Conservation (phyloP, 2,113 vertebrate species). For the Saccopteryx leptura region DNA sequence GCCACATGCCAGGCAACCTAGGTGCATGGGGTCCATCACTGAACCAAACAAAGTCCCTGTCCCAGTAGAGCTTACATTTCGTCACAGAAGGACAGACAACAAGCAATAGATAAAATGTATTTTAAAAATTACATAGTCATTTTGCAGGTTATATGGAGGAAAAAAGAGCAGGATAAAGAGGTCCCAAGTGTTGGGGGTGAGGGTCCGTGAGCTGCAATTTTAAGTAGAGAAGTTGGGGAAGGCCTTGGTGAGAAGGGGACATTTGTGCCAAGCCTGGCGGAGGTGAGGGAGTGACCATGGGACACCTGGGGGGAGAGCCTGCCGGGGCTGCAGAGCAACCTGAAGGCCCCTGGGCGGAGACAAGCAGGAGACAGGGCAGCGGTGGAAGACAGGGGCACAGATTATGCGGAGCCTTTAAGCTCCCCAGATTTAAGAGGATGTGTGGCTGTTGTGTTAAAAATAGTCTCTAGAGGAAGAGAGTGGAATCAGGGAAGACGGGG, state of each 20-base stretch:
- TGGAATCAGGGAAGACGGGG: background rate
- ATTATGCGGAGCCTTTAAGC: background rate
- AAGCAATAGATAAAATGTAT: background rate
- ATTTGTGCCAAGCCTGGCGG: background rate
- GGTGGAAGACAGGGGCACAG: no score
- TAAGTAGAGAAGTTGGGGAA: background rate
- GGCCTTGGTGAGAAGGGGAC: background rate
- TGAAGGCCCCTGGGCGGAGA: background rate
- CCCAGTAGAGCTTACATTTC: background rate
- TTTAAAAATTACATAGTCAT: background rate
- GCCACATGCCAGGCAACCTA: background rate
- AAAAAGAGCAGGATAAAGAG: background rate
- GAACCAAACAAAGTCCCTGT: background rate
- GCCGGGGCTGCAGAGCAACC: background rate
- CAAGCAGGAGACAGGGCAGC: background rate
- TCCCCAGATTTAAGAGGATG: background rate
- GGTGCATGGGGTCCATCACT: background rate
- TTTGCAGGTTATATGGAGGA: background rate
- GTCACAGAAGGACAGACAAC: background rate
- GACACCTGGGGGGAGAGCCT: no score
- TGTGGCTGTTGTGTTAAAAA: constrained; percentile 5
- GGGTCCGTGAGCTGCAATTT: background rate
- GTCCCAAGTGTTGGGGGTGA: background rate
- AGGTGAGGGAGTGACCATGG: background rate
- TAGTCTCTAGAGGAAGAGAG: background rate